Percentiles rank a stretch among this genome's conserved stretches.
Conservation (phyloP, 2,888 invertebrate species). For the Pyrocoelia pectoralis region DNA sequence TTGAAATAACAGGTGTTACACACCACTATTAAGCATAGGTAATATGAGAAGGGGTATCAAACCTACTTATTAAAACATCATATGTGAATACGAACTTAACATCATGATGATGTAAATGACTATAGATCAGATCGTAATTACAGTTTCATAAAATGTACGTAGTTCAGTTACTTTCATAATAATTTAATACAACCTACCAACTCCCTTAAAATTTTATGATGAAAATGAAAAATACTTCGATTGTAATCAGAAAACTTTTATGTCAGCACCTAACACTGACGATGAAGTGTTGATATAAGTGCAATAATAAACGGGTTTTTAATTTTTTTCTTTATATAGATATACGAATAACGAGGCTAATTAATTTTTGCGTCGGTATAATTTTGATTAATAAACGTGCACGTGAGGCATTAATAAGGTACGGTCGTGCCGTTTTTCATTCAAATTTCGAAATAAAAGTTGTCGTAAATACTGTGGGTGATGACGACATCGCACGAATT, state of each 20-base stretch:
- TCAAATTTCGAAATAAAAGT: constrained; percentile 28
- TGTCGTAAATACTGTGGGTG: constrained; percentile 26
- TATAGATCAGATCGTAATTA: too few relatives aligned
- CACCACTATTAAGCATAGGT: not conserved
- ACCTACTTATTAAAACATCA: not conserved
- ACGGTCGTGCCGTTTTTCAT: constrained; percentile 40
- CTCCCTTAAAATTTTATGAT: not conserved
- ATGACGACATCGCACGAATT: constrained; percentile 25
- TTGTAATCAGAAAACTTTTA: constrained; percentile 21
- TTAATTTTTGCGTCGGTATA: constrained; percentile 50
- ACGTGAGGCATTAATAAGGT: constrained; percentile 53
- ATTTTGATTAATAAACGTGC: constrained; percentile 52
- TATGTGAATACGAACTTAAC: not conserved
- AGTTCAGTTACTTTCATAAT: not conserved
- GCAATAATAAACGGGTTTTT: constrained; percentile 51
- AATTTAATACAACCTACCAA: not conserved
- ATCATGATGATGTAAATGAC: not conserved
- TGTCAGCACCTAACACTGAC: constrained; percentile 30
- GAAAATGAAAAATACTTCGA: constrained; percentile 19
- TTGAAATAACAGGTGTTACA: not conserved
- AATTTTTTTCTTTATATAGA: constrained; percentile 54
- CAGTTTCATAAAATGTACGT: not conserved
- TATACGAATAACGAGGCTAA: constrained; percentile 51
- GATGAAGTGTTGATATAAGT: constrained; percentile 39
- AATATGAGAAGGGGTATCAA: not conserved